phyloP scores from a whole-genome alignment of 2,888 invertebrate species.

The Stictocephala bisonia region DNA sequence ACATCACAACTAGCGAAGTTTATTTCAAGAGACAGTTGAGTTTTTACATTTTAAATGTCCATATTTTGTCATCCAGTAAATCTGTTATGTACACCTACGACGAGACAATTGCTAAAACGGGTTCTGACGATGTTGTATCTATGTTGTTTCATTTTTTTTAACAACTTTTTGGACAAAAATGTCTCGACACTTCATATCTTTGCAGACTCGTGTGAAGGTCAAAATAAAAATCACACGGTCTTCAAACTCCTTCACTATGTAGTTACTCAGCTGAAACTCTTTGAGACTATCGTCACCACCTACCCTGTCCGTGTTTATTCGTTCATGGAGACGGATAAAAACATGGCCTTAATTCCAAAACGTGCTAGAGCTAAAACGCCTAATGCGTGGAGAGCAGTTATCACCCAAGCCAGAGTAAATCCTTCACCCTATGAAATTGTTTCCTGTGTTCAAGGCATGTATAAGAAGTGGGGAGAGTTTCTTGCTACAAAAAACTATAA shows the following conservation, averaged over 20 bases:
- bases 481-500: not conserved
- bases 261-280: not conserved
- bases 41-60: slow-evolving; percentile 24
- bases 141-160: too few relatives aligned
- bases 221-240: slow-evolving; percentile 28
- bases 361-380: not conserved
- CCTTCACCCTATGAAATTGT: slow-evolving; percentile 15
- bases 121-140: slow-evolving; percentile 26
- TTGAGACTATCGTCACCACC: not conserved
- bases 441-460: not conserved
- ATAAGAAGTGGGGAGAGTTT: not conserved
- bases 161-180: not conserved
- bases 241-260: not conserved
- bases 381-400: slow-evolving; percentile 14
- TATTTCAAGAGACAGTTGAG: slow-evolving; percentile 29
- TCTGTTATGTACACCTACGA: slow-evolving; percentile 25
- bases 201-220: slow-evolving; percentile 22
- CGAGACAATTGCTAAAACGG: slow-evolving; percentile 31
- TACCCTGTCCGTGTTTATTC: slow-evolving; percentile 17
- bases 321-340: slow-evolving; percentile 26
- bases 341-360: slow-evolving; percentile 11
- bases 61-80: not conserved
- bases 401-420: not conserved
- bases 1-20: not conserved
- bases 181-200: slow-evolving; percentile 17